Conservation (phyloP, 1,140 invertebrate species). For the Drosophila gunungcola region DNA sequence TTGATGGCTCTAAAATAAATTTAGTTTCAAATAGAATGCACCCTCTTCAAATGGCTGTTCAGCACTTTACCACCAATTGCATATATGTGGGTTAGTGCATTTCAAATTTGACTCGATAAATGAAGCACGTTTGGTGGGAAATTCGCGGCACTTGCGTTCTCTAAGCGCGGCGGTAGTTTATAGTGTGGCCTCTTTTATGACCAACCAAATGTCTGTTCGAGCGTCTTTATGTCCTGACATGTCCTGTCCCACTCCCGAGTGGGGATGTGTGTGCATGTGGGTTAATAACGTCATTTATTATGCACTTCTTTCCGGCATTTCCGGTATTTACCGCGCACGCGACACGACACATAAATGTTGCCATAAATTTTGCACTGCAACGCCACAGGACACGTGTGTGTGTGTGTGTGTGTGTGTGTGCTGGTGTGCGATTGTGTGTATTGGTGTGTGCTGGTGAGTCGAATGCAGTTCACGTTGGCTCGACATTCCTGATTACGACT, state of each 20-base stretch:
- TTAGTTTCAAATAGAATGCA: no score
- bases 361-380: constrained; percentile 76
- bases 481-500: constrained; percentile 57
- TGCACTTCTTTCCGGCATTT: constrained; percentile 83
- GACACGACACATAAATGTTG: constrained; percentile 83
- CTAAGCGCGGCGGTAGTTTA: constrained; percentile 26
- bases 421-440: no score
- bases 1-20: no score
- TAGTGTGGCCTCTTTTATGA: constrained; percentile 37
- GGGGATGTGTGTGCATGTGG: constrained; percentile 64
- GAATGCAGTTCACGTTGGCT: constrained; percentile 68
- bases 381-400: constrained; percentile 47
- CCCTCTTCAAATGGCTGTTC: no score
- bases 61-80: constrained; percentile 10
- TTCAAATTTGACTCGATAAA: constrained; percentile 17
- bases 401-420: background rate
- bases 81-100: constrained; percentile 2
- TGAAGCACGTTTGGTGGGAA: constrained; percentile 6
- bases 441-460: constrained; percentile 4
- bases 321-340: constrained; percentile 83
- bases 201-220: constrained; percentile 13
- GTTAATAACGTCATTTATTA: constrained; percentile 84
- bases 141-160: constrained; percentile 2
- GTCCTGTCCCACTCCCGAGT: constrained; percentile 20
- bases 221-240: constrained; percentile 40